Base-by-base conservation (phyloP, 2,888 invertebrate genomes). In the Aelia acuminata region DNA sequence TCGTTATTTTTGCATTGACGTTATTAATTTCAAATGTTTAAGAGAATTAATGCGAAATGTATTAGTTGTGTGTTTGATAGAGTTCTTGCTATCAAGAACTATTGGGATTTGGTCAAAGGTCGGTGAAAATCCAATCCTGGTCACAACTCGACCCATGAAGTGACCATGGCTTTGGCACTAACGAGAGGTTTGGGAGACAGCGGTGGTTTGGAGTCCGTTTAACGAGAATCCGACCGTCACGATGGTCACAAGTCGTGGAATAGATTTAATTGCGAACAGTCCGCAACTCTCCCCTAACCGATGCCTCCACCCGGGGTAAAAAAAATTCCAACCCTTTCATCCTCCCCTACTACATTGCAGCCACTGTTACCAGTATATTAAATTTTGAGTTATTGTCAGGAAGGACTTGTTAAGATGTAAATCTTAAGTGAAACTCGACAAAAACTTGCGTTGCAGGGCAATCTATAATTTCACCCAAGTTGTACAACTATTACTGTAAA, bases 231-330 rank as follows among this genome's bases (percentile, higher is more conserved):
- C 80, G 22, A 39, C 80, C 22, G 43, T 47, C 80, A 80, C 80
- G 5, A 43, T n/a, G 39, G 80, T 13, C 43, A 75, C 43, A n/a
- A 80, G 80, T 80, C 80, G 15, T n/a, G 22, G 43, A 80, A 80
- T 80, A 80, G 80, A 80, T 80, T 80, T 80, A 80, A 80, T 80
- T 80, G 80, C 80, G 80, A 80, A 80, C 80, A n/a, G 80, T 47
- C 80, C 80, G 11, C 80, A 80, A 43, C 80, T 22, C 43, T 80
- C 80, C 43, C 39, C 80, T n/a, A 43, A 39, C 80, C 43, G n/a
- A 2, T 47, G n/a, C 11, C 11, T n/a, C 3, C 10, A 2, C 80
- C 15, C 13, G 2, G 13, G 18, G 10, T 11, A 80, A 80, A 80
- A 39, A 80, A 80, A 35, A 80, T 11, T 80, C n/a, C 43, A 47